These are phyloP conservation scores for Watsonalla binaria DNA, from an alignment of 2,888 invertebrate species.

Conservation along the genomic window DNA sequence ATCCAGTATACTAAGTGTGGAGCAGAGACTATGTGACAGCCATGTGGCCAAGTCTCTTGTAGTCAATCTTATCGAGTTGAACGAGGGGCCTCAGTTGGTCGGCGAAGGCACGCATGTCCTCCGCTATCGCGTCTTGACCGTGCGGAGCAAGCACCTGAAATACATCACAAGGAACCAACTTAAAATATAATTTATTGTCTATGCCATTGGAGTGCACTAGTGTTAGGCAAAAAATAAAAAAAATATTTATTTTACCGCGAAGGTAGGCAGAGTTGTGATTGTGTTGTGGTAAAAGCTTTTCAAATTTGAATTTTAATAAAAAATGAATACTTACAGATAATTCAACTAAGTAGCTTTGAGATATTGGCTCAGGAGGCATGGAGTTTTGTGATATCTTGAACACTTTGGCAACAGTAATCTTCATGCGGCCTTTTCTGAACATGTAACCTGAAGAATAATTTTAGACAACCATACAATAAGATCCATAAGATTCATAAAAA, in stretches of 20 bases:
- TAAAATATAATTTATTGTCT: too few species aligned
- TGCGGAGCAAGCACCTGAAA: constrained; percentile 87
- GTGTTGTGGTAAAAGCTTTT: too few species aligned
- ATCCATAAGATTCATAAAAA: too few species aligned
- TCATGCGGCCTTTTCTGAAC: constrained; percentile 98
- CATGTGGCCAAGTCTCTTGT: constrained; percentile 83
- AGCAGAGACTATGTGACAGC: constrained; percentile 54
- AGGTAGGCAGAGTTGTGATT: too few species aligned
- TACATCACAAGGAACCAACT: not conserved
- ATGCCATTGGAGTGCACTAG: too few species aligned
- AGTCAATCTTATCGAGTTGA: constrained; percentile 95
- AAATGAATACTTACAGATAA: constrained; percentile 80
- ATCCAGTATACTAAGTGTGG: constrained; percentile 30
- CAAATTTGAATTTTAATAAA: constrained; percentile 1
- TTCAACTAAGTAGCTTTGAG: constrained; percentile 95
- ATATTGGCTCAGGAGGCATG: constrained; percentile 89
- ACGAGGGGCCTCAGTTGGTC: constrained; percentile 96
- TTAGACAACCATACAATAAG: too few species aligned
- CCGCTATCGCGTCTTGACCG: constrained; percentile 96
- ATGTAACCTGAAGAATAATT: constrained; percentile 81
- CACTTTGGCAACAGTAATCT: constrained; percentile 96
- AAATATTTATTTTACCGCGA: not conserved
- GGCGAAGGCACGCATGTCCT: constrained; percentile 96
- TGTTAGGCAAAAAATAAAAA: too few species aligned
- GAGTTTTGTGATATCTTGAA: constrained; percentile 87